Base-by-base conservation (phyloP, 1,140 invertebrate species). In the Heliothis virescens region DNA sequence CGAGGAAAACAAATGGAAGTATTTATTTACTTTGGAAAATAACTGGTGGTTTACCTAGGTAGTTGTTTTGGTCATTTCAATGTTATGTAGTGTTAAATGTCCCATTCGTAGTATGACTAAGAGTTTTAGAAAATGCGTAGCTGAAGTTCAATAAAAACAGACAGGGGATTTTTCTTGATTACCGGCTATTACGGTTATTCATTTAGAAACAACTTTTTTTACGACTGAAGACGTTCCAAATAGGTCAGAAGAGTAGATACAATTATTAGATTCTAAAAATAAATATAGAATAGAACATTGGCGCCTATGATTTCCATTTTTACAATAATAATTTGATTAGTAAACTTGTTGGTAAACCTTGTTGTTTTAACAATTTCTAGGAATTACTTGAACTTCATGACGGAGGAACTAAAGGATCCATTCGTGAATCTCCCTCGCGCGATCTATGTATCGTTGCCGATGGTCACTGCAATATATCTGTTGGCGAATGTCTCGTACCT, bases 331-430 rank as follows among this genome's bases (percentile, higher is more conserved):
- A 41, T 41, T 41, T 1, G n/a, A n/a, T n/a, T n/a, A n/a, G n/a
- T n/a, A n/a, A n/a, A n/a, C n/a, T n/a, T n/a, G n/a, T n/a, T n/a
- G n/a, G n/a, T n/a, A n/a, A n/a, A n/a, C n/a, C n/a, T n/a, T n/a
- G n/a, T n/a, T n/a, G n/a, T n/a, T n/a, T n/a, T 86, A 26, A 26
- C 9, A 41, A 41, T 94, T 95, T 67, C 12, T 13, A 97, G 97
- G 97, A 99, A 98, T 94, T 99, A 99, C 90, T 95, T 99, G 59
- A 99, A 99, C 95, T 99, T 99, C 91, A 99, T 99, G 94, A 99
- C 99, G 12, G 99, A 99, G 95, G 99, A 99, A 92, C 91, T 99
- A 0, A 96, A 97, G 90, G 97, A 99, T 94, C 99, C 99, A 3
- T 98, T 98, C 92, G 97, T 97, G 96, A 99, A 99, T 95, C 95